Base-by-base conservation (phyloP, 2,113 vertebrate genomes). In the Solenodon paradoxus region DNA sequence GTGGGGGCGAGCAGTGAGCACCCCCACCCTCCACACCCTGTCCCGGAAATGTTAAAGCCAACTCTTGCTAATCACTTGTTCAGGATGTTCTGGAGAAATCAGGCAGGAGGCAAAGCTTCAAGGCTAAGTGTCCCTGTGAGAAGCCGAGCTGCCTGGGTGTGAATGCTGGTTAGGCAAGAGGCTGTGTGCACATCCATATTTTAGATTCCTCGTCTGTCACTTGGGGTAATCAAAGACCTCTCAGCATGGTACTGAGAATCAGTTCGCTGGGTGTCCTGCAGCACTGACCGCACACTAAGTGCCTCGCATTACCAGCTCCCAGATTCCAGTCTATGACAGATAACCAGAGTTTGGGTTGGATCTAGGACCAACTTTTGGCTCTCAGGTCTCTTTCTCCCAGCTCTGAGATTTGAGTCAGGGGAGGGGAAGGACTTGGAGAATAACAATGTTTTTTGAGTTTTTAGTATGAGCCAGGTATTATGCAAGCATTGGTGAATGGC, bases 381-480 rank as follows among this genome's bases (percentile, higher is more conserved):
- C 42, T 86, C 9, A 87, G 17, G 61, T 38, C 87, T 88, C 51
- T 51, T 69, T 49, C 17, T 92, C 87, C 92, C 77, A 68, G 38
- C 53, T 71, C 82, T 26, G 78, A 83, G 68, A 77, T 59, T 51
- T 6, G 2, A 49, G 51, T 42, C 45, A 3, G 3, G 30, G 28
- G 63, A 55, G 74, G n/a, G 38, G 64, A 42, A 57, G 9, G 26
- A 38, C 68, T 32, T 80, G 42, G 88, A 20, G 72, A 90, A 32
- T 20, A 57, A 30, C 49, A 30, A 53, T 32, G 16, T 24, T 57
- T 74, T 45, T 51, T 47, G 38, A 81, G 66, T 51, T 11, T 51
- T 94, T 24, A 4, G 51, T 57, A 16, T 12, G 79, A 82, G 86
- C 93, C 96, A 95, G 86, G 77, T 78, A 17, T 91, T 91, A 35